Conservation (phyloP, 2,888 invertebrate species). For the Trichogramma evanescens region DNA sequence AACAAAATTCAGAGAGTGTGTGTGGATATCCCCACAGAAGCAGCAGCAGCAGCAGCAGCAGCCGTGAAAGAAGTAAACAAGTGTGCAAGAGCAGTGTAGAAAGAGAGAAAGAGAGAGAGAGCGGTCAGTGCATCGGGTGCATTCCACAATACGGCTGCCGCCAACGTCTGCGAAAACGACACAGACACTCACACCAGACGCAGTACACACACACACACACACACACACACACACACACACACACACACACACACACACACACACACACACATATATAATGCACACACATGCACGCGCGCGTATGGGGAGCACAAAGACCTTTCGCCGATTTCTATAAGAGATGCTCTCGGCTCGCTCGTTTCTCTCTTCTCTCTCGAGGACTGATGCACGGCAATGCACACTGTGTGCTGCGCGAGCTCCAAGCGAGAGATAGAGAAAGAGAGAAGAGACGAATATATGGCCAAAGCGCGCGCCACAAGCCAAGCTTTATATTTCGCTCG, state of each 20-base stretch:
- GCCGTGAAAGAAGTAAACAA: too few relatives aligned
- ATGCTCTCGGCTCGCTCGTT: background rate
- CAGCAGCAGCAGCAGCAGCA: background rate
- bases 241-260: too few relatives aligned
- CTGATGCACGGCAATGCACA: too few relatives aligned
- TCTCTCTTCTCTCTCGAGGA: constrained; percentile 25
- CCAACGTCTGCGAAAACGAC: constrained; percentile 1
- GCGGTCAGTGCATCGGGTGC: constrained; percentile 13
- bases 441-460: too few relatives aligned
- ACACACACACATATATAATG: constrained; percentile 14
- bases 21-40: too few relatives aligned
- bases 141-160: constrained; percentile 3
- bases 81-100: constrained; percentile 4
- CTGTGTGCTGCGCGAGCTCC: too few relatives aligned
- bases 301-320: background rate
- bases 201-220: background rate
- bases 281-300: background rate
- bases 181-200: background rate
- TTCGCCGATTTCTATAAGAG: background rate
- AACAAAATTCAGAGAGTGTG: constrained; percentile 18
- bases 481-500: too few relatives aligned
- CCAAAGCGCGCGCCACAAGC: too few relatives aligned
- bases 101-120: constrained; percentile 7
- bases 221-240: too few relatives aligned
- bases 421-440: constrained; percentile 18